Percentiles rank a stretch among this genome's conserved stretches.
These are phyloP conservation scores for Cranoglanis bouderius DNA, from an alignment of 2,113 vertebrate genomes.

Conservation along the genomic window DNA sequence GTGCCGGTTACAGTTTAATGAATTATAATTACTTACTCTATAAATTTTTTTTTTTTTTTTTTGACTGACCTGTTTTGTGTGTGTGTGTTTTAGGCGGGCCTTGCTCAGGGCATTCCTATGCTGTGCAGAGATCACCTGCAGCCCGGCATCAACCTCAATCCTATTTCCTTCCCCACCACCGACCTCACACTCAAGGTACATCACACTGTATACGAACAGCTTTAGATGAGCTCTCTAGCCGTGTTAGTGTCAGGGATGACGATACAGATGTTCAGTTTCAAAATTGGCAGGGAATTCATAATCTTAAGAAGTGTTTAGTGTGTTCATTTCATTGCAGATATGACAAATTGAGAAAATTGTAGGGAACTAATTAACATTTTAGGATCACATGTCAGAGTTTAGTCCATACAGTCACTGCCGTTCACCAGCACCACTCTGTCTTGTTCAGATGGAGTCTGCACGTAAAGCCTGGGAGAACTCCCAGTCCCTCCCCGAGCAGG, in stretches of 20 bases:
- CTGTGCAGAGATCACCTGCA: conserved; percentile 91
- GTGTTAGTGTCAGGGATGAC: no score
- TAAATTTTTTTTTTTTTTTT: no score
- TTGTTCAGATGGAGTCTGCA: conserved; percentile 92
- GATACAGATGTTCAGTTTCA: no score
- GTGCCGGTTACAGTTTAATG: not conserved
- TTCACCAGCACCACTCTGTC: not conserved
- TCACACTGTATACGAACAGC: not conserved
- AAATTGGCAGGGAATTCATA: no score
- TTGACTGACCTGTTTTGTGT: not conserved
- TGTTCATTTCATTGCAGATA: not conserved
- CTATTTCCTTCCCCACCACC: conserved; percentile 89
- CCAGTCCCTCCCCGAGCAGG: conserved; percentile 93
- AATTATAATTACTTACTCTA: not conserved
- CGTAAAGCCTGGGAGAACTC: conserved; percentile 99
- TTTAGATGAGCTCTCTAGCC: not conserved
- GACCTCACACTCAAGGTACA: conserved; percentile 96
- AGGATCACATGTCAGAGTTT: not conserved
- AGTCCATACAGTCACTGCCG: no score
- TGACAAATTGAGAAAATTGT: not conserved
- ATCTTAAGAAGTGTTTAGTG: no score
- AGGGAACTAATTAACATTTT: not conserved
- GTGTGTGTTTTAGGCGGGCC: conserved; percentile 72
- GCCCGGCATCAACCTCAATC: conserved; percentile 88
- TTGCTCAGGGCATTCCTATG: conserved; percentile 91